Conservation (phyloP, 2,888 invertebrate species). For the Mechanitis mazaeus region DNA sequence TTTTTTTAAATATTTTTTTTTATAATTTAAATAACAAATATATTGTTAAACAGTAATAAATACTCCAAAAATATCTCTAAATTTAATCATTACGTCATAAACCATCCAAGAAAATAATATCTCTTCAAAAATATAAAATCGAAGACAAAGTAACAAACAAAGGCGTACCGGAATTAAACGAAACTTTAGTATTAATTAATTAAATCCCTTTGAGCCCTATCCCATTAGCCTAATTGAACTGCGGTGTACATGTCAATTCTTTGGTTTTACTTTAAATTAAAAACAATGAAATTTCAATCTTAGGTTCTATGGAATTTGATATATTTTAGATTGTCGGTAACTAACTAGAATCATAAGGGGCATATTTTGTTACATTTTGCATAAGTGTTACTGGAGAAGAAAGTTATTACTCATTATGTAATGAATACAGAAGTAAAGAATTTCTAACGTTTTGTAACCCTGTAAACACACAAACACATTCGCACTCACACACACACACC, state of each 20-base stretch:
- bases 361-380: slow-evolving; percentile 65
- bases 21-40: too few species aligned
- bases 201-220: slow-evolving; percentile 73
- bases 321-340: slow-evolving; percentile 26
- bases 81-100: not conserved
- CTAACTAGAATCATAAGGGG: slow-evolving; percentile 55
- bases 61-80: not conserved
- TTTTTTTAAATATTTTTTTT: too few species aligned
- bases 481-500: too few species aligned
- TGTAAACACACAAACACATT: too few species aligned
- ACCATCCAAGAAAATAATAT: slow-evolving; percentile 24
- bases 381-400: slow-evolving; percentile 52
- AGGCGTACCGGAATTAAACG: slow-evolving; percentile 64
- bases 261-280: slow-evolving; percentile 45
- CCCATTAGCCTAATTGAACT: slow-evolving; percentile 76
- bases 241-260: slow-evolving; percentile 76
- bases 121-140: slow-evolving; percentile 19
- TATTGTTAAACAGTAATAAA: not conserved
- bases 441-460: too few species aligned
- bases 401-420: slow-evolving; percentile 13
- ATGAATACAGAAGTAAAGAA: too few species aligned
- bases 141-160: slow-evolving; percentile 61
- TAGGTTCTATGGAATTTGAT: slow-evolving; percentile 24
- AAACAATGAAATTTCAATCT: slow-evolving; percentile 32
- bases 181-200: slow-evolving; percentile 76